A percentile compares a stretch with the other conserved stretches of the same genome.
Conservation (phyloP, 2,113 vertebrate genomes). For the Hiodon alosoides region DNA sequence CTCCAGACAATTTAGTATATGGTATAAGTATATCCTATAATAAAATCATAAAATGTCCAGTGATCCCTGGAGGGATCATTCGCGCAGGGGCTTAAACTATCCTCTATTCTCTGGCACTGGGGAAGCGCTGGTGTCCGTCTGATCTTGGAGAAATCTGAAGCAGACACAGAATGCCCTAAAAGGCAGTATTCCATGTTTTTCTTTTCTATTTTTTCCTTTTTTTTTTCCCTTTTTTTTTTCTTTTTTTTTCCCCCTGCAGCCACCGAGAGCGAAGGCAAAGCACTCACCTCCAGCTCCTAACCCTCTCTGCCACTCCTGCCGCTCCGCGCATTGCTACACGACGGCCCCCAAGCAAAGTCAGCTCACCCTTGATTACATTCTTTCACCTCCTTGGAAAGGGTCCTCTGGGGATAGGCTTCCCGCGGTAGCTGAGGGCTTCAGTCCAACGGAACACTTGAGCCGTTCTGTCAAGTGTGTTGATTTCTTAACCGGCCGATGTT, state of each 20-base stretch:
- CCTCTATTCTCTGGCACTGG: too few species aligned
- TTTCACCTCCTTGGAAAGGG: conserved; percentile 33
- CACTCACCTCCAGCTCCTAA: not conserved
- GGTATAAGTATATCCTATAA: too few species aligned
- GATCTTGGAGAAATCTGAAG: not conserved
- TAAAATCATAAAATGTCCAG: too few species aligned
- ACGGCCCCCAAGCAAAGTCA: conserved; percentile 52
- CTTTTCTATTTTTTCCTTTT: too few species aligned
- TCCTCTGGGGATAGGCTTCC: conserved; percentile 22
- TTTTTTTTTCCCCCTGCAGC: not conserved
- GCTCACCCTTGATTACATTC: conserved; percentile 55
- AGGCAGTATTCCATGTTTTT: not conserved
- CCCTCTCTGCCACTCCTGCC: conserved; percentile 19
- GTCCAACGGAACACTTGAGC: not conserved
- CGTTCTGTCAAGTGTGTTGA: not conserved
- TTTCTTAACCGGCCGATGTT: not conserved
- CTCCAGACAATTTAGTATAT: too few species aligned
- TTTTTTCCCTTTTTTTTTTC: not conserved
- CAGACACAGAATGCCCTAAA: not conserved
- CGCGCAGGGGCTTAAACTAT: too few species aligned
- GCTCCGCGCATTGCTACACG: conserved; percentile 24
- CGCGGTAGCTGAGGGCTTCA: conserved; percentile 1
- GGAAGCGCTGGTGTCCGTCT: not conserved
- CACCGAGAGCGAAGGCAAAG: not conserved
- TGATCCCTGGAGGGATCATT: too few species aligned